Evolutionary conservation across 2,888 invertebrate genomes (phyloP), one percentile per base, ranked within the genome.

Genomic region (Anoplius nigerrimus): DNA sequence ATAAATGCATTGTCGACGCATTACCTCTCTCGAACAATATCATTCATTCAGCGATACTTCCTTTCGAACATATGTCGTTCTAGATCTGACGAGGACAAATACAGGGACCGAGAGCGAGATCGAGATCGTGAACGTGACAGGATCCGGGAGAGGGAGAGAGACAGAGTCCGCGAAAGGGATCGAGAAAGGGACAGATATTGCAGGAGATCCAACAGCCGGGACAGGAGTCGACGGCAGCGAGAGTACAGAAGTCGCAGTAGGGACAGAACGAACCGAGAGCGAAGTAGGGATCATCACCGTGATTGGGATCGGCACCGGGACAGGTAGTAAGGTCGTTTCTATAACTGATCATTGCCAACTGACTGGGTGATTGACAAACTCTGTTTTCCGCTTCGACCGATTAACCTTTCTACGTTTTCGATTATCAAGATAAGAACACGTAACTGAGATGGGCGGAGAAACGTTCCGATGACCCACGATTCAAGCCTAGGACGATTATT

Each of bases 1-100:
- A 5, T 34, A 34, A n/a, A 34, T 34, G 34, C 34, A 13, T 13
- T 34, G 34, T 6, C 34, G 34, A 34, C 34, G 34, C 34, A 34
- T 34, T 34, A 34, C 11, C 34, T 11, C 34, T 34, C 4, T 11
- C 8, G 34, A 34, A 34, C 11, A 34, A 1, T 5, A 34, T 34
- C 34, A 21, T 5, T 46, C 46, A 57, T 61, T 48, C 60, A 65
- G 52, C 66, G 27, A 57, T 79, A 79, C 73, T 78, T 78, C 79
- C 75, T 68, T 69, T 76, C 42, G 60, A 72, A 73, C 61, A 11
- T 66, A 57, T 62, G 51, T 65, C 45, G 45, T 89, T 89, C n/a
- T 83, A 91, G 91, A 76, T 90, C 90, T 54, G 79, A 82, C 27
- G 78, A 82, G 58, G 87, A 88, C 34, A 85, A 84, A 52, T 81